Base-by-base conservation (phyloP, 2,888 invertebrate genomes). In the Epiblema foenella region DNA sequence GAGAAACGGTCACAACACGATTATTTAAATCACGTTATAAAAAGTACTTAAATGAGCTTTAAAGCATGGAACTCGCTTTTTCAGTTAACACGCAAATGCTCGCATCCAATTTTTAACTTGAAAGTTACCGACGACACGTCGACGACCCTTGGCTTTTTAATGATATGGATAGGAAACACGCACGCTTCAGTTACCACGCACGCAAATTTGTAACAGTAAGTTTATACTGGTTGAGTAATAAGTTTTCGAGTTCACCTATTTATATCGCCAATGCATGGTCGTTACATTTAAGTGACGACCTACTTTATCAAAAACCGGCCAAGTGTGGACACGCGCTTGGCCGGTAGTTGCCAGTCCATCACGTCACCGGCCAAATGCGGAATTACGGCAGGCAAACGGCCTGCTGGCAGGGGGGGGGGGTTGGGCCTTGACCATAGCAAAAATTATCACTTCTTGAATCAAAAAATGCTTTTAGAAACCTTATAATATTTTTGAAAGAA, bases 41-140 rank as follows among this genome's bases (percentile, higher is more conserved):
- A 63, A 52, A 51, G 37, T 24, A 24, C 49, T 29, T 62, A 63
- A 63, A 33, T 8, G 33, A 12, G 51, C 49, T 63, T 51, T 63
- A 51, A 63, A 63, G 29, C 63, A 63, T 63, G 51, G 37, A 63
- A 51, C 49, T 68, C 8, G 52, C 18, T 37, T 63, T 58, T 64
- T 39, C 57, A 51, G 51, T 65, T 54, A 60, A 70, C 70, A 70
- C 60, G 70, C 60, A 60, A 70, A 66, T 60, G 70, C 60, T 66
- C 37, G 66, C 58, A 54, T 60, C 57, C 42, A 56, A 58, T 69
- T 70, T 70, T 65, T 66, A 37, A 60, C 60, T 70, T 24, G 42
- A 56, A 70, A 65, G 33, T 60, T 59, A 17, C 52, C 20, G 60
- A 59, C 65, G 54, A 70, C 65, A 70, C 60, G 60, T 60, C 46